These are phyloP conservation scores for Stegodyphus mimosarum DNA, from an alignment of 1,140 invertebrate genomes.

Conservation along the genomic window DNA sequence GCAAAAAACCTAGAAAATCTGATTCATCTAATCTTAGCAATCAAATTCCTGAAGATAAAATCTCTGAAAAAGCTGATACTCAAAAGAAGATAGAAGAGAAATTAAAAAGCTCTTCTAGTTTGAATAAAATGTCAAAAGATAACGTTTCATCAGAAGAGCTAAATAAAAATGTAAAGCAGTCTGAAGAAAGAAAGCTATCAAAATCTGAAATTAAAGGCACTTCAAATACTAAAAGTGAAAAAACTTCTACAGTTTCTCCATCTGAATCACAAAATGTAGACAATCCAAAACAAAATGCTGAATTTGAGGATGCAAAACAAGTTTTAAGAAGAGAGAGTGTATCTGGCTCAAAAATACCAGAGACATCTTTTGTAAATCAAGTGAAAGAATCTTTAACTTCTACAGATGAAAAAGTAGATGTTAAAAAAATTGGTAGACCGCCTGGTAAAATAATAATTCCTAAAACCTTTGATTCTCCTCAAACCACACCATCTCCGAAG, in stretches of 20 bases:
- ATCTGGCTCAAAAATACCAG: neutral
- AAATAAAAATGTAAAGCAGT: constrained; percentile 32
- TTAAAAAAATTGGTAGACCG: constrained; percentile 24
- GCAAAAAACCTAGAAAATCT: constrained; percentile 59
- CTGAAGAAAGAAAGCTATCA: neutral
- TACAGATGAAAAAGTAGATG: constrained; percentile 35
- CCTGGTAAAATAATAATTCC: constrained; percentile 61
- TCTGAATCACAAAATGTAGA: neutral
- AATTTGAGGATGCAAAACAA: neutral
- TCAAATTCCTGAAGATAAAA: neutral
- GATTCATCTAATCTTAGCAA: constrained; percentile 8
- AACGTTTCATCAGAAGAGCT: neutral
- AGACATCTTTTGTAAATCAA: neutral
- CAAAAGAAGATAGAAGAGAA: neutral
- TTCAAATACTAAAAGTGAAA: constrained; percentile 1
- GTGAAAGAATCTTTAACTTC: constrained; percentile 21
- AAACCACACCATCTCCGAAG: constrained; percentile 57
- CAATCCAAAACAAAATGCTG: constrained; percentile 1
- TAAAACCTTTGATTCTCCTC: constrained; percentile 53
- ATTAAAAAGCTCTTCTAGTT: neutral
- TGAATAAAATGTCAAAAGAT: neutral
- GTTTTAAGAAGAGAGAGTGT: neutral
- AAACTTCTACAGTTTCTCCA: neutral
- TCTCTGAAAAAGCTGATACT: neutral
- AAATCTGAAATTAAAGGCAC: neutral